phyloP scores from a whole-genome alignment of 2,113 vertebrate species.

The Calidris pygmaea region DNA sequence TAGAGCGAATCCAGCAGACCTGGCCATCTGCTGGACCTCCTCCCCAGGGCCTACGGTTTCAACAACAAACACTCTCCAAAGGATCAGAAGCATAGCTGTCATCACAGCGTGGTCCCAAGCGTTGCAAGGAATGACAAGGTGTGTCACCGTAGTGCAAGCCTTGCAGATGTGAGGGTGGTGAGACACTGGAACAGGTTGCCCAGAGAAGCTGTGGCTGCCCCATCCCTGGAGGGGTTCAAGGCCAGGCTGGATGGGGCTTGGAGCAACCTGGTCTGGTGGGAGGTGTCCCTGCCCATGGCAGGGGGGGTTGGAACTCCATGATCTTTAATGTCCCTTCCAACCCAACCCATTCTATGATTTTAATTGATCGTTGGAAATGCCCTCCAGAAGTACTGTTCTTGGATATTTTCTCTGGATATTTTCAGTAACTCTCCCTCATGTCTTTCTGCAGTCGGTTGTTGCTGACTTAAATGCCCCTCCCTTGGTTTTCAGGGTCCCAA shows the following conservation, averaged over 20 bases:
- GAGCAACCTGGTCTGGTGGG: too few species aligned
- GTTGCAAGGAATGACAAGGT: not conserved
- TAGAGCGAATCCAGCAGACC: not conserved
- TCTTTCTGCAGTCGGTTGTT: not conserved
- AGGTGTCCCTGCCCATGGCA: too few species aligned
- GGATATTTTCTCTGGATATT: not conserved
- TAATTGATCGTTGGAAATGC: not conserved
- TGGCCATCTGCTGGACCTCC: fast-evolving
- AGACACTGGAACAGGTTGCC: too few species aligned
- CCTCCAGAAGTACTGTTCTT: not conserved
- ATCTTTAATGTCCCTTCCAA: too few species aligned
- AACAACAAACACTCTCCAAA: not conserved
- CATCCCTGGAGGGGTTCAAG: too few species aligned
- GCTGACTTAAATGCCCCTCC: not conserved
- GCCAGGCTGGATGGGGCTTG: too few species aligned
- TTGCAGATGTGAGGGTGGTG: not conserved
- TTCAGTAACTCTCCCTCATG: not conserved
- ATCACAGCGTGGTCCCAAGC: not conserved
- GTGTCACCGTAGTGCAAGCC: not conserved
- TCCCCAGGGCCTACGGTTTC: not conserved
- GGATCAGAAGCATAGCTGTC: not conserved
- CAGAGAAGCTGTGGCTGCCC: too few species aligned
- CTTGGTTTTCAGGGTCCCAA: not conserved
- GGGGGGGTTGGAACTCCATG: too few species aligned
- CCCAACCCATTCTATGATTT: not conserved